Conservation (phyloP, 2,113 vertebrate species). For the Cebidichthys violaceus region DNA sequence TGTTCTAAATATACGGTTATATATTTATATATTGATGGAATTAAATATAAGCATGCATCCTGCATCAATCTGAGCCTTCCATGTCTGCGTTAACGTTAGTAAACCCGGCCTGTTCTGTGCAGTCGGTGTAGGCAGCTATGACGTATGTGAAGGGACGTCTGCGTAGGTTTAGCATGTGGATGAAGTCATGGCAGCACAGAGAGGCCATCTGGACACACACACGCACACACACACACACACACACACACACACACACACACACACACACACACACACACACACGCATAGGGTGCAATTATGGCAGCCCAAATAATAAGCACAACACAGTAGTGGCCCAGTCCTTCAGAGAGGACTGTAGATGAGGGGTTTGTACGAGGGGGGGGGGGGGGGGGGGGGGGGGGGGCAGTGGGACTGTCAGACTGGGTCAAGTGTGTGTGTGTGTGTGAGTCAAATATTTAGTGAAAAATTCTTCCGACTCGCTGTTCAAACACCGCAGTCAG, state of each 20-base stretch:
- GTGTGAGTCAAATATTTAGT: constrained; percentile 27
- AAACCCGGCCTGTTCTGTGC: neutral
- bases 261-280: neutral
- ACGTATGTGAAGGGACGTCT: constrained; percentile 34
- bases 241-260: constrained; percentile 18
- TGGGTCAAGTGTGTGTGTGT: constrained; percentile 9
- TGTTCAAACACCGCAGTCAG: constrained; percentile 47
- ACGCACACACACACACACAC: constrained; percentile 1
- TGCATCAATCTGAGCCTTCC: neutral
- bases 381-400: no score
- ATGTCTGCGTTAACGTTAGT: neutral
- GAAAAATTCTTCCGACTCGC: constrained; percentile 50
- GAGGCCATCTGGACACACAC: constrained; percentile 27
- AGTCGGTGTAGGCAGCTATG: constrained; percentile 23
- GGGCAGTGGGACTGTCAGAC: neutral
- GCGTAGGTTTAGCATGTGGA: constrained; percentile 69
- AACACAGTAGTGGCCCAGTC: neutral
- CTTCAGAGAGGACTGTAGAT: constrained; percentile 8
- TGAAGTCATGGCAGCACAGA: constrained; percentile 57
- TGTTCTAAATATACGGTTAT: neutral
- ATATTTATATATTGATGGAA: neutral
- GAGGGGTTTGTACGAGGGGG: neutral
- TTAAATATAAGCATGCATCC: neutral
- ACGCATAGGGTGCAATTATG: neutral
- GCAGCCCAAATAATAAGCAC: neutral